These are phyloP conservation scores for Rhodinocichla rosea DNA, from an alignment of 2,113 vertebrate genomes.

Conservation along the genomic window DNA sequence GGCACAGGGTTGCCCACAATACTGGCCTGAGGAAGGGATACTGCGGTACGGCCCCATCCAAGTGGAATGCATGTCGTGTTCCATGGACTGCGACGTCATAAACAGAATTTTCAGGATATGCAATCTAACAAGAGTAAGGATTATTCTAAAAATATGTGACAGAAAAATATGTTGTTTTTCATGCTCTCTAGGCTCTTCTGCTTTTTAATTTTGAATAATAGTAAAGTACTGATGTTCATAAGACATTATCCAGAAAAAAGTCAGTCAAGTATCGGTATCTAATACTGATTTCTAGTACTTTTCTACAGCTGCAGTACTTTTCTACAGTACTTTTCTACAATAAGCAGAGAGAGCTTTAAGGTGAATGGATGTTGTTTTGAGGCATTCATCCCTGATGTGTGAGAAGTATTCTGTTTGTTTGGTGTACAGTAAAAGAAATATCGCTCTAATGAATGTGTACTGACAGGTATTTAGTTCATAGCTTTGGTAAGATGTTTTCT, in stretches of 20 bases:
- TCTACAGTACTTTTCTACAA: not conserved
- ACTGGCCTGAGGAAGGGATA: constrained; percentile 97
- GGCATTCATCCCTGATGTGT: not conserved
- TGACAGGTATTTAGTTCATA: not conserved
- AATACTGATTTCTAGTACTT: not conserved
- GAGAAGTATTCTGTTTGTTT: not conserved
- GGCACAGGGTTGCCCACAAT: constrained; percentile 92
- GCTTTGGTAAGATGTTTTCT: not conserved
- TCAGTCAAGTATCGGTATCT: not conserved
- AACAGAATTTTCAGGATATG: constrained; percentile 98
- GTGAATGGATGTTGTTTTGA: not conserved
- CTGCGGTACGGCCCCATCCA: constrained; percentile 95
- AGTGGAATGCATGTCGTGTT: constrained; percentile 97
- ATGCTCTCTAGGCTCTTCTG: not conserved
- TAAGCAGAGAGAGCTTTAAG: not conserved
- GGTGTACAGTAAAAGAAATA: not conserved
- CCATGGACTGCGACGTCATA: constrained; percentile 97
- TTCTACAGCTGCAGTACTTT: not conserved
- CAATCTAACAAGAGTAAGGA: constrained; percentile 93
- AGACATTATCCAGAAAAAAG: not conserved
- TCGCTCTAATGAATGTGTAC: not conserved
- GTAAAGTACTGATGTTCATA: not conserved
- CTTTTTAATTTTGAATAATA: not conserved
- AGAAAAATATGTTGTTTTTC: not conserved
- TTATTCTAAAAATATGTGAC: not conserved